phyloP scores from a whole-genome alignment of 2,797 vertebrate genomes.

The Tokudaia tokunoshimensis region DNA sequence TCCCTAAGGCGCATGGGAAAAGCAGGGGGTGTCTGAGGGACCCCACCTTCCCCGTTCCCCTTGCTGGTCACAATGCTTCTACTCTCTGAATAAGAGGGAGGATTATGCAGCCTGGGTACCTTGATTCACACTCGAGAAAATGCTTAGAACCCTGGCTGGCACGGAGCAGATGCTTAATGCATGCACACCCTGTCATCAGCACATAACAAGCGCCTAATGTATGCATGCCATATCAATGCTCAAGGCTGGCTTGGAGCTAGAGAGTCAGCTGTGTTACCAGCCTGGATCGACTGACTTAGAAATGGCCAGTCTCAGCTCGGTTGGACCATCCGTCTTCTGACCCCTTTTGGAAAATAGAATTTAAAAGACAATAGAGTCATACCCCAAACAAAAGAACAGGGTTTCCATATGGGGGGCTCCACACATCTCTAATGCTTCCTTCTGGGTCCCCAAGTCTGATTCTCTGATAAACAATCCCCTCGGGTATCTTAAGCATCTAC shows the following conservation, averaged over 20 bases:
- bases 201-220: not conserved
- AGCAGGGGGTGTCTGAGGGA: not conserved
- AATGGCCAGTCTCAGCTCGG: not conserved
- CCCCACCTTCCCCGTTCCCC: too few species aligned
- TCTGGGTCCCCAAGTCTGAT: not conserved
- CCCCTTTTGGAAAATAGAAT: not conserved
- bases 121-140: not conserved
- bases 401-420: not conserved
- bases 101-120: not conserved
- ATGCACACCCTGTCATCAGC: not conserved
- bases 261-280: not conserved
- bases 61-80: not conserved
- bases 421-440: not conserved
- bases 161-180: not conserved
- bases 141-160: not conserved
- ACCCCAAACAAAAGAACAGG: constrained; percentile 33
- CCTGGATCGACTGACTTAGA: not conserved
- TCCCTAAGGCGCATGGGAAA: not conserved
- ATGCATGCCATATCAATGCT: not conserved
- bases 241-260: not conserved
- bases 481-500: not conserved
- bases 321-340: not conserved
- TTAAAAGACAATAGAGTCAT: not conserved
- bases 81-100: constrained; percentile 6
- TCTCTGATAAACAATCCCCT: not conserved